Conservation (phyloP, 2,888 invertebrate species). For the Andrena chrysosceles region DNA sequence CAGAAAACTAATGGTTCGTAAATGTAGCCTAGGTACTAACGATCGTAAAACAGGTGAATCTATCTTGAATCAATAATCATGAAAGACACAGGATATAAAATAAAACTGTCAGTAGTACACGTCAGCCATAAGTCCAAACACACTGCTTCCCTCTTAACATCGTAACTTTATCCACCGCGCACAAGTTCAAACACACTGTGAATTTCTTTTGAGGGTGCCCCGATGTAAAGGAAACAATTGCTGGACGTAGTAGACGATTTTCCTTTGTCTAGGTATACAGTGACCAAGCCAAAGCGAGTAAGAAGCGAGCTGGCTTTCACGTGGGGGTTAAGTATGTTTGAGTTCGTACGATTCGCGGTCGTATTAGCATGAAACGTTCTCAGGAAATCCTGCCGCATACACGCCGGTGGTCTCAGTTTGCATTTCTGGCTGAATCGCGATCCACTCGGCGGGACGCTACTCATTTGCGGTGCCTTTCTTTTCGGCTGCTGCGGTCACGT, state of each 20-base stretch:
- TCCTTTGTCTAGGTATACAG: neutral
- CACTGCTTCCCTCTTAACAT: neutral
- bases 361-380: constrained; percentile 40
- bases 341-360: constrained; percentile 20
- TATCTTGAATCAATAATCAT: too few species aligned
- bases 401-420: constrained; percentile 69
- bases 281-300: neutral
- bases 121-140: neutral
- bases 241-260: neutral
- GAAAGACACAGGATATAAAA: too few species aligned
- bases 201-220: neutral
- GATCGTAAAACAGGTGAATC: too few species aligned
- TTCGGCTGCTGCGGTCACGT: constrained; percentile 60
- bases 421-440: constrained; percentile 46
- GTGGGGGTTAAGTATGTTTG: constrained; percentile 13
- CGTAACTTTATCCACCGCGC: neutral
- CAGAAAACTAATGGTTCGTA: too few species aligned
- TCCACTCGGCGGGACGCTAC: constrained; percentile 45
- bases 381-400: constrained; percentile 36
- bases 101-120: too few species aligned
- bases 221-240: neutral
- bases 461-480: constrained; percentile 62
- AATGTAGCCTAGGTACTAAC: too few species aligned
- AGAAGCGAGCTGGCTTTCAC: neutral
- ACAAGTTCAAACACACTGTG: neutral